phyloP scores from a whole-genome alignment of 2,797 vertebrate genomes.

The Podarcis lilfordi region DNA sequence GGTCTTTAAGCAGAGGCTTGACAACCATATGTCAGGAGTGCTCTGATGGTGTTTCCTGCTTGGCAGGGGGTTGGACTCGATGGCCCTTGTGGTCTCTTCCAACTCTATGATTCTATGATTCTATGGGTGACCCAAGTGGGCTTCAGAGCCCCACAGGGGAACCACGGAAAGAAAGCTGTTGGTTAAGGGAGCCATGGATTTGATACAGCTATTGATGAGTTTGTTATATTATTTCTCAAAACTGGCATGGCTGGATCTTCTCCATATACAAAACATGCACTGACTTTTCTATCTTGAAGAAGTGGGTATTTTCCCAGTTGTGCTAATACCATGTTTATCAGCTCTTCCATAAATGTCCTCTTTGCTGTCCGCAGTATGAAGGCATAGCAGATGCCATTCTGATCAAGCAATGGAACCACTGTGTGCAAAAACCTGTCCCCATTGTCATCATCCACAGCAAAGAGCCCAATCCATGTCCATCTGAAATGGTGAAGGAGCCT shows the following conservation, averaged over 20 bases:
- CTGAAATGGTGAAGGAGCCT: neutral
- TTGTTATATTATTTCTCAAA: too few species aligned
- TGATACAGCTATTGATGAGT: too few species aligned
- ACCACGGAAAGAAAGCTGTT: too few species aligned
- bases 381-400: neutral
- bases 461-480: neutral
- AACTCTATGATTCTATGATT: too few species aligned
- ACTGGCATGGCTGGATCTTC: neutral
- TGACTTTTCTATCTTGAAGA: neutral
- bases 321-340: fast-evolving
- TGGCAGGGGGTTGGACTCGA: too few species aligned
- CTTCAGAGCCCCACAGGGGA: too few species aligned
- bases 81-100: too few species aligned
- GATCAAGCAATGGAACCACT: neutral
- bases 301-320: neutral
- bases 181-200: too few species aligned
- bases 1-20: too few species aligned
- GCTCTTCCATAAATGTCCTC: neutral
- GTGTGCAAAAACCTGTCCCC: neutral
- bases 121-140: too few species aligned
- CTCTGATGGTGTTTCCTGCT: too few species aligned
- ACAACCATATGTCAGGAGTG: too few species aligned
- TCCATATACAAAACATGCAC: neutral
- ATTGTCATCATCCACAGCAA: neutral
- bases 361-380: neutral